Evolutionary conservation across 1,140 invertebrate genomes (phyloP).

Genomic region (Apis dorsata): DNA sequence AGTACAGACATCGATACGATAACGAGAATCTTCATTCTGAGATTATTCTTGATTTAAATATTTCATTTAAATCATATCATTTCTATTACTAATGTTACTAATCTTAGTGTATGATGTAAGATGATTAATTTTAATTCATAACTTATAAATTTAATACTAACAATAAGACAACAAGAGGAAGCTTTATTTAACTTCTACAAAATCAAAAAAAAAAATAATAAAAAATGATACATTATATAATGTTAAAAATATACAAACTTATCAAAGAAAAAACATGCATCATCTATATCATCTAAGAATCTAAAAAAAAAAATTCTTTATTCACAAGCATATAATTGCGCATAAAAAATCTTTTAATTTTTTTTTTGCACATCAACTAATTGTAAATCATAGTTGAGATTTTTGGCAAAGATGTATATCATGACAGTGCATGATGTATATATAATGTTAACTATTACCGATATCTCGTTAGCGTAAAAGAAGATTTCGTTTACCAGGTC

Average conservation of each 20-base stretch:
- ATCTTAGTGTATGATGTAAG: no score
- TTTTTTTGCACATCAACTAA: neutral
- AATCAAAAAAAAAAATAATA: neutral
- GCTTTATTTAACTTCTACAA: slow-evolving; percentile 5
- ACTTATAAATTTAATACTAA: neutral
- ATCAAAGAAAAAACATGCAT: neutral
- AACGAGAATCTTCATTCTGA: neutral
- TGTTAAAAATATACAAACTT: slow-evolving; percentile 8
- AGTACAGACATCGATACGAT: neutral
- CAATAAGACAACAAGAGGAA: neutral
- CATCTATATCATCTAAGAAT: neutral
- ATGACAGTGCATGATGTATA: slow-evolving; percentile 23
- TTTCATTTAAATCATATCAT: neutral
- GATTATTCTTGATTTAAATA: neutral
- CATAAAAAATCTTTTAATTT: neutral
- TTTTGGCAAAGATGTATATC: slow-evolving; percentile 43
- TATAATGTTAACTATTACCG: slow-evolving; percentile 33
- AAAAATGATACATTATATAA: slow-evolving; percentile 1
- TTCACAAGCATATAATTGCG: neutral
- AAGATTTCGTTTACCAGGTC: slow-evolving; percentile 62
- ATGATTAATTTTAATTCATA: neutral
- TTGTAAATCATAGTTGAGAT: slow-evolving; percentile 22
- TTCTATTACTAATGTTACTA: neutral
- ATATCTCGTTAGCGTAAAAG: slow-evolving; percentile 72
- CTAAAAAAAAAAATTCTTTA: neutral